Evolutionary conservation across 1,140 invertebrate genomes (phyloP), one percentile per base, ranked within the genome.

Genomic region (Drosophila nasuta): DNA sequence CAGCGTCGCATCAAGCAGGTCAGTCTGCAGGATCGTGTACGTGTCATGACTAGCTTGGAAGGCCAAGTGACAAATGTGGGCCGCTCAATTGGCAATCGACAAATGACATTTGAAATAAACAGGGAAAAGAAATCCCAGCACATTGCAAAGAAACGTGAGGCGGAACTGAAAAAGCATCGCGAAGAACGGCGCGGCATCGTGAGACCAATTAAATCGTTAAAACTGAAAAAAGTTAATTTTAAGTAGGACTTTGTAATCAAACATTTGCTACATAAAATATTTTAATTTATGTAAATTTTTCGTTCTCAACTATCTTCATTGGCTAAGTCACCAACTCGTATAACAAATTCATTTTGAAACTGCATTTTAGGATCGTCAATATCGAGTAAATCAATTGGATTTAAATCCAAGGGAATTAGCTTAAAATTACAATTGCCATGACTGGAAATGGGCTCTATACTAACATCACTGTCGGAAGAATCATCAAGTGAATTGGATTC

Each of bases 71-170:
- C 94, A 6, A 95, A 95, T 33, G 94, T 94, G 2, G 94, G 95
- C 10, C 94, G 95, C 13, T 89, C 87, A 0, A 72, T 88, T 2
- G 95, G 95, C 25, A 97, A 96, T 86, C 94, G 95, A 67, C 96
- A 97, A 93, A 96, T 97, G 95, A 96, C 95, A 13, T 98, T 97
- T 74, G 94, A 93, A 5, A 93, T 94, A 15, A 89, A 92, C 49
- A 77, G 71, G 28, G 78, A 82, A 13, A 94, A 94, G 79, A 95
- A 94, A 92, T 94, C 95, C 51, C 86, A 79, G 20, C 63, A 74
- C 63, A 58, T 89, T 69, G 77, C 81, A 1, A 92, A 92, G 48
- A 93, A 93, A 75, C 91, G 93, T 25, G 93, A 95, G 75, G 94
- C 93, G 62, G 93, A 94, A 77, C 74, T 93, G 30, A 94, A 95